Evolutionary conservation across 92 coral and sea anemone species (phyloP), one percentile per base, ranked within the genome.

Genomic region (Desmophyllum pertusum): DNA sequence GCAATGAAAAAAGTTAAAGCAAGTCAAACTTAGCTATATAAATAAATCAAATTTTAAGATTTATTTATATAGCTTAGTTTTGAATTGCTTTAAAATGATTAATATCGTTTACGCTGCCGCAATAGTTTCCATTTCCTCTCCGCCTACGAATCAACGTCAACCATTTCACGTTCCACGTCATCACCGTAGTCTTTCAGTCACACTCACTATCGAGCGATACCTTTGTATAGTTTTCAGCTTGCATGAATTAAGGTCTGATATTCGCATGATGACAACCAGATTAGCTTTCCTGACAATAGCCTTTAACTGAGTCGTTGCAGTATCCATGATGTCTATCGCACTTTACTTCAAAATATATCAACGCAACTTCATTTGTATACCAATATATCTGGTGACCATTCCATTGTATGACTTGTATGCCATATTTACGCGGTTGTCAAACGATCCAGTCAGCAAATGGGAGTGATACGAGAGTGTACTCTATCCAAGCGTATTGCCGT

Each of bases 401-500:
- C 59, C 81, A 1, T 65, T 84, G 39, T 88, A 88, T 31, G 43
- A 64, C n/a, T n/a, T n/a, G n/a, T n/a, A n/a, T n/a, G n/a, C 36
- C 91, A 88, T 42, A 88, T 88, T 31, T 83, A 88, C 74, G 19
- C 55, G 39, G 79, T 63, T 33, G 91, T 73, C 7, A 71, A 81
- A 30, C 25, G 73, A 23, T 88, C 87, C 13, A 35, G 87, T 23
- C 73, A 64, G 23, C 78, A 88, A 36, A 37, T 75, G 46, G 91
- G 88, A 33, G 77, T 78, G 8, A 13, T 64, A 33, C 88, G 91
- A 17, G 91, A 88, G 31, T 53, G 88, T 2, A 76, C 71, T 17
- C 80, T 88, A 19, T 88, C 91, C n/a, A 68, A 42, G 45, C 45
- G 88, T 27, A 88, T 88, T 39, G 76, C 88, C 29, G 6, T 83